A percentile compares a stretch with the other conserved stretches of the same genome.
These are phyloP conservation scores for Muscicapa adusta DNA, from an alignment of 2,113 vertebrate genomes.

Conservation along the genomic window DNA sequence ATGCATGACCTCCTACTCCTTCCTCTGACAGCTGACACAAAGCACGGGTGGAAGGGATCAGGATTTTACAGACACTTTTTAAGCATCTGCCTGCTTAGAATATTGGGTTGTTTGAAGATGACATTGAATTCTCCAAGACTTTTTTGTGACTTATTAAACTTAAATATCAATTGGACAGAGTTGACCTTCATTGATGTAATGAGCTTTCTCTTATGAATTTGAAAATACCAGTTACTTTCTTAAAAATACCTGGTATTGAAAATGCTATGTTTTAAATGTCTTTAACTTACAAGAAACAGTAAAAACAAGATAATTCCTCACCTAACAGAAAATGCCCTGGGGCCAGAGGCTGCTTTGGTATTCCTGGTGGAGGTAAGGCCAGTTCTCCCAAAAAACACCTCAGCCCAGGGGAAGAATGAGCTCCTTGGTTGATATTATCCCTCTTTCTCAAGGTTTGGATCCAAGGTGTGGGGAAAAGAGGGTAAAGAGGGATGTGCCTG, in stretches of 20 bases:
- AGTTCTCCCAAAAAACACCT: neutral
- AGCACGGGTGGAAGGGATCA: neutral
- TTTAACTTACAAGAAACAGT: neutral
- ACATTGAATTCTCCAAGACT: neutral
- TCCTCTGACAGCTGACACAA: constrained; percentile 26
- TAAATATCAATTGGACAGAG: neutral
- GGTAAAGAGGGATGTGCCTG: neutral
- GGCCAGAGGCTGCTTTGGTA: neutral
- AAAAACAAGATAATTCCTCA: neutral
- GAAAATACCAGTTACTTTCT: neutral
- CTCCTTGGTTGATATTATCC: neutral
- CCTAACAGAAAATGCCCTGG: neutral
- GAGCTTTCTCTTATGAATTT: neutral
- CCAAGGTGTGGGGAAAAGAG: neutral
- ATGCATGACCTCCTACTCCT: constrained; percentile 30
- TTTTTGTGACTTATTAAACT: neutral
- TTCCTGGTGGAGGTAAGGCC: neutral
- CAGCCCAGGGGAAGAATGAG: neutral
- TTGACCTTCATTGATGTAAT: constrained; percentile 21
- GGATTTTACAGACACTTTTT: constrained; percentile 9
- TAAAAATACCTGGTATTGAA: neutral
- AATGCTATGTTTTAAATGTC: neutral
- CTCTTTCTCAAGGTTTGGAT: neutral
- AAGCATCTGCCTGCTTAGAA: constrained; percentile 19
- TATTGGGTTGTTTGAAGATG: neutral